These are phyloP conservation scores for Argentina silus DNA, from an alignment of 2,797 vertebrate species.

Conservation along the genomic window DNA sequence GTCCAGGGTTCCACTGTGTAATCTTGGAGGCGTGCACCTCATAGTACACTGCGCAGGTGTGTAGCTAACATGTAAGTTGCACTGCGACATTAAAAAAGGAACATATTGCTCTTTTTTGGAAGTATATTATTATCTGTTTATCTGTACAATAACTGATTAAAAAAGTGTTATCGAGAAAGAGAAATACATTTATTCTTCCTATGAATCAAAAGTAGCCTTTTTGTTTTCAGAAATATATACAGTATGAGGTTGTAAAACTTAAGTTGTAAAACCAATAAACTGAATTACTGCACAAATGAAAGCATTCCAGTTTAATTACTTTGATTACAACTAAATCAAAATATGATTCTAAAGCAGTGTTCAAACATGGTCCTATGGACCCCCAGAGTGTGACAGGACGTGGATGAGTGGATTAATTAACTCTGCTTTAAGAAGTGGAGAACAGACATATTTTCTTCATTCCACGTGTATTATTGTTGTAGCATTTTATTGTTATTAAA, in stretches of 20 bases:
- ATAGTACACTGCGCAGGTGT: slow-evolving; percentile 78
- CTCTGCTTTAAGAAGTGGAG: neutral
- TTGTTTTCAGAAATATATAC: slow-evolving; percentile 65
- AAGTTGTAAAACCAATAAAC: slow-evolving; percentile 81
- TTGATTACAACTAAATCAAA: neutral
- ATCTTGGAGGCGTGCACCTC: slow-evolving; percentile 78
- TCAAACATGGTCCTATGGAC: neutral
- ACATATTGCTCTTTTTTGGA: slow-evolving; percentile 91
- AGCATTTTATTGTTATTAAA: no score
- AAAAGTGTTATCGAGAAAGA: slow-evolving; percentile 48
- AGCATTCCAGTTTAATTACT: slow-evolving; percentile 1
- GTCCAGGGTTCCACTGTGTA: slow-evolving; percentile 78
- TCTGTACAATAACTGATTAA: slow-evolving; percentile 73
- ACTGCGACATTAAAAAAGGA: slow-evolving; percentile 97
- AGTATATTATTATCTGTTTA: slow-evolving; percentile 69
- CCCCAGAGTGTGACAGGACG: neutral
- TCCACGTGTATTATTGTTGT: no score
- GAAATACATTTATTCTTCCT: slow-evolving; percentile 77
- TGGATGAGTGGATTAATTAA: no score
- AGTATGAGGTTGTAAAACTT: slow-evolving; percentile 71
- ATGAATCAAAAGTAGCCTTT: slow-evolving; percentile 75
- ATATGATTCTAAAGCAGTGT: neutral
- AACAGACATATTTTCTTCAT: neutral
- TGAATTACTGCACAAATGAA: slow-evolving; percentile 74
- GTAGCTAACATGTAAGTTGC: slow-evolving; percentile 92